These are phyloP conservation scores for Notechis scutatus DNA, from an alignment of 2,113 vertebrate species.

Conservation along the genomic window DNA sequence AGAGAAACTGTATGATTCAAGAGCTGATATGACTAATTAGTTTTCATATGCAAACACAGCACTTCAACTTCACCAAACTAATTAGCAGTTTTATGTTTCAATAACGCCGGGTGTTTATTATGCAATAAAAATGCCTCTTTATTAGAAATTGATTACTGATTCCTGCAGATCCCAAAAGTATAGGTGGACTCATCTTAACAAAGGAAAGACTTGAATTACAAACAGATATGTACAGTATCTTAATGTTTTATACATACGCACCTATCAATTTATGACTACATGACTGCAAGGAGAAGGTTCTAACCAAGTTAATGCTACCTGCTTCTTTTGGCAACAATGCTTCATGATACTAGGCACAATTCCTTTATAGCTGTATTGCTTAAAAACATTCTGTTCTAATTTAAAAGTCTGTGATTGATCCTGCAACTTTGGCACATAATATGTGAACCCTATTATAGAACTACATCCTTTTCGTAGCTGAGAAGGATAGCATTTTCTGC, in stretches of 20 bases:
- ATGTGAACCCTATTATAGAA: too few relatives aligned
- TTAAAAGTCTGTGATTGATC: neutral
- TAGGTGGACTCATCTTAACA: neutral
- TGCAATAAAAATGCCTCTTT: constrained; percentile 48
- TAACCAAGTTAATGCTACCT: neutral
- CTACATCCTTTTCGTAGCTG: neutral
- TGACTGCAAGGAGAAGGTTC: neutral
- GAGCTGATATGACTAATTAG: constrained; percentile 46
- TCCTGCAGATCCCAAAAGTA: constrained; percentile 4
- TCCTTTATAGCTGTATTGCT: neutral
- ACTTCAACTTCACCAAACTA: constrained; percentile 60
- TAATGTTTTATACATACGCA: neutral
- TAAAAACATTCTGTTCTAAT: neutral
- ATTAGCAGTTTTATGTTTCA: constrained; percentile 55
- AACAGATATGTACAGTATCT: neutral
- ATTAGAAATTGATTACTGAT: constrained; percentile 51
- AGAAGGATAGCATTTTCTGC: neutral
- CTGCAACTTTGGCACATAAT: neutral
- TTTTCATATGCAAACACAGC: constrained; percentile 49
- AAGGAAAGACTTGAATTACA: neutral
- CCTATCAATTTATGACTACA: neutral
- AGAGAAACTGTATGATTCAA: constrained; percentile 31
- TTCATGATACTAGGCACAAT: neutral
- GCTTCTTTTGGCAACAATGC: neutral
- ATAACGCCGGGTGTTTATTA: constrained; percentile 56